Evolutionary conservation across 2,113 vertebrate genomes (phyloP), one percentile per base, ranked within the genome.

Genomic region (Eupsittula cactorum): DNA sequence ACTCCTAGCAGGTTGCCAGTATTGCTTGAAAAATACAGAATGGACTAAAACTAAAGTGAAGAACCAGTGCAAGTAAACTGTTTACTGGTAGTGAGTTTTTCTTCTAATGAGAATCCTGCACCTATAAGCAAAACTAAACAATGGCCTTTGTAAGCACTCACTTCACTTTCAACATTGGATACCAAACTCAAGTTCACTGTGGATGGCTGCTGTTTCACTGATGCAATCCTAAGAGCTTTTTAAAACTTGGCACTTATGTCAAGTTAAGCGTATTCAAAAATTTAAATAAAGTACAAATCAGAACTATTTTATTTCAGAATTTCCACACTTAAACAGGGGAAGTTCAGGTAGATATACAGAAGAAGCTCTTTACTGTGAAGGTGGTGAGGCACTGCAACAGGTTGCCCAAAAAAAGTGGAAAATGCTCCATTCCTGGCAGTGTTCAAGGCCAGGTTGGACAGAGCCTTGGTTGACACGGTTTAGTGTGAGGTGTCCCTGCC

Each of bases 41-140:
- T 47, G 57, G 35, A 46, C 53, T 55, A 55, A 96, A 95, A 90
- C 12, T 44, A 78, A 96, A 96, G 27, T 55, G 83, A 86, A 94
- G n/a, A 95, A 89, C 49, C 47, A 91, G 7, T 87, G 23, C 39
- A 86, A 86, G 17, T 53, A 92, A 97, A 89, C 68, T 64, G 18
- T 84, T 95, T 89, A 80, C 57, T 81, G 80, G 80, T 64, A 91
- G 81, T 55, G 14, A 28, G 46, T 70, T 82, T 91, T 77, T 86
- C 73, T 82, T 52, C 62, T n/a, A 75, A 74, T 76, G 44, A 93
- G 50, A 94, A 87, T 83, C 27, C 19, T 79, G 41, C 41, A 73
- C 60, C 10, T 75, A 57, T 52, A 71, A 83, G 17, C 33, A 92
- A 92, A 95, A 68, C 62, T 52, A 68, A 91, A 62, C 50, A 82